Base-by-base conservation (phyloP, 2,113 vertebrate genomes). In the Istiophorus platypterus region DNA sequence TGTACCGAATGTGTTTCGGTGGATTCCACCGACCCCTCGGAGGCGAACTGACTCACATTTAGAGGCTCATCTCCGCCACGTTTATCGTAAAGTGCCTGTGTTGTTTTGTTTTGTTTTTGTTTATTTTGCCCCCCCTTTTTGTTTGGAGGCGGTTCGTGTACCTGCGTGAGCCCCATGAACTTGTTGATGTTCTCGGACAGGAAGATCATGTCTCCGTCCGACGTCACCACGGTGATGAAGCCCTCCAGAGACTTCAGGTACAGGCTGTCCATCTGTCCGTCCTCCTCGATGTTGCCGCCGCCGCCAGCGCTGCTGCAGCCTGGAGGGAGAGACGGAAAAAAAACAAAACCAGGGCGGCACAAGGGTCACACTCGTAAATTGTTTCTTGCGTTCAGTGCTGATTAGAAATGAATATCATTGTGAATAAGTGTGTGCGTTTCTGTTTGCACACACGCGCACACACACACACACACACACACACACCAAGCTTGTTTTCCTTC, bases 181-280 rank as follows among this genome's bases (percentile, higher is more conserved):
- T 99, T 99, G 96, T 95, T 98, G 96, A 99, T 96, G 93, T 99
- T 99, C 92, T 99, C 98, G 0, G 98, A 99, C 89, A 99, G 91
- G 89, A 99, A 99, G 92, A 99, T 96, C 93, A 99, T 98, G 92
- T 99, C 98, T n/a, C 98, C 98, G 61, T 99, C 98, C 51, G 98
- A 96, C 42, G 98, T 99, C 87, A 99, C 96, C 92, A 99, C 97
- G 0, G 97, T 97, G 88, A 99, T 89, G 92, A 99, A 99, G 70
- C 98, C 98, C 91, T 99, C 98, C 93, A 99, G 94, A 88, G 97
- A 97, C 89, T 98, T 99, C 85, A 99, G 96, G 94, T 99, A 99
- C 80, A 94, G 81, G 29, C 89, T 94, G 92, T 95, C 95, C 94
- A 95, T 94, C 88, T 94, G 87, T 66, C 39, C 74, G 68, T 92